Conservation (phyloP, 2,888 invertebrate species). For the Pterostichus madidus region DNA sequence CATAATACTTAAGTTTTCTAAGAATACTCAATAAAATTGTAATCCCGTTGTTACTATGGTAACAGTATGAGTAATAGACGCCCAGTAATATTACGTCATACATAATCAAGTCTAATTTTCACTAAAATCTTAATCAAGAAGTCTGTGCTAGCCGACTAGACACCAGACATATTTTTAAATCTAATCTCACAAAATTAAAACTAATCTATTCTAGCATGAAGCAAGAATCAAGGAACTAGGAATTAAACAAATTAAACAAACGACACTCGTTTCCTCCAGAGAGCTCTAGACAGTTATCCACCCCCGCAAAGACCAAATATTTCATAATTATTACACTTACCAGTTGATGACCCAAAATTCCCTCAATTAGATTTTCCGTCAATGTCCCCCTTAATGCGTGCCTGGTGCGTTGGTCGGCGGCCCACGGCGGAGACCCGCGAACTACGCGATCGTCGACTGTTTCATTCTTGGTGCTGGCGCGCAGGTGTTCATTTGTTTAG, state of each 20-base stretch:
- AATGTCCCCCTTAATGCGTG: constrained; percentile 52
- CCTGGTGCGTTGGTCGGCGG: constrained; percentile 57
- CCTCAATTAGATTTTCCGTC: neutral
- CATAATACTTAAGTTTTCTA: too few species aligned
- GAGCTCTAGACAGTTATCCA: neutral
- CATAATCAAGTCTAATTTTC: constrained; percentile 41
- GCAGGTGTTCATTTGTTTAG: constrained; percentile 56
- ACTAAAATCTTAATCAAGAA: constrained; percentile 19
- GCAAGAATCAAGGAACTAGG: constrained; percentile 28
- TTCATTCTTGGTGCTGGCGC: constrained; percentile 53
- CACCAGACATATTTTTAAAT: constrained; percentile 33
- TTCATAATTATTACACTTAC: constrained; percentile 56
- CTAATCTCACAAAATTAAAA: constrained; percentile 38
- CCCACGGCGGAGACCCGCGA: constrained; percentile 32
- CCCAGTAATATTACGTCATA: constrained; percentile 42
- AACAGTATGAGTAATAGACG: constrained; percentile 41
- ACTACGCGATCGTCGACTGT: constrained; percentile 49
- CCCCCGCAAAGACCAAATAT: constrained; percentile 54
- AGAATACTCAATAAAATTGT: neutral
- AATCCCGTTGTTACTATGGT: constrained; percentile 12
- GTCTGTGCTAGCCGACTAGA: constrained; percentile 24
- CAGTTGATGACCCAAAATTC: constrained; percentile 9
- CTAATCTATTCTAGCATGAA: neutral
- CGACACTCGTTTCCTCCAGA: constrained; percentile 7
- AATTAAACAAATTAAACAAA: constrained; percentile 58